phyloP scores from a whole-genome alignment of 2,888 invertebrate genomes.

The Epinotia ramella region DNA sequence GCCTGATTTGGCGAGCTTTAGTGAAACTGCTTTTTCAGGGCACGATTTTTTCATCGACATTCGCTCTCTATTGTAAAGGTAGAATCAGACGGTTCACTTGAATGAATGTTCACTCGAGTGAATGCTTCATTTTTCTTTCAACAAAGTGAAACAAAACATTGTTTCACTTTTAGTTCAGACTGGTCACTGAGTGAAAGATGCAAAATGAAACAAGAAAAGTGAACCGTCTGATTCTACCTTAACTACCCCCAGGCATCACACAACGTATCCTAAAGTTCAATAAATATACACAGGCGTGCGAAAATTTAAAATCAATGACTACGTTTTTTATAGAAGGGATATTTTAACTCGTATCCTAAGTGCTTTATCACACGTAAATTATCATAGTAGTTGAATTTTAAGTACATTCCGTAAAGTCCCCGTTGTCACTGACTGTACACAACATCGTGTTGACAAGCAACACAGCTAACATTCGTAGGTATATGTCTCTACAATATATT shows the following conservation, averaged over 20 bases:
- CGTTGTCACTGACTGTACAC: conserved; percentile 34
- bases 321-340: conserved; percentile 47
- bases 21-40: neutral
- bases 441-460: neutral
- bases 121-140: too few species aligned
- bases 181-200: too few species aligned
- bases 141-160: too few species aligned
- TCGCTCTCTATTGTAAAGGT: neutral
- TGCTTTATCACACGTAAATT: conserved; percentile 70
- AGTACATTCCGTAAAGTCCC: conserved; percentile 43
- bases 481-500: conserved; percentile 25
- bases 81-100: too few species aligned
- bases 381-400: conserved; percentile 51
- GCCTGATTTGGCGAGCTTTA: too few species aligned
- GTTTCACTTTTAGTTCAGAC: too few species aligned
- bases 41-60: neutral
- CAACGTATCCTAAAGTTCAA: conserved; percentile 48
- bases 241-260: conserved; percentile 9
- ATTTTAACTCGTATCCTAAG: conserved; percentile 49
- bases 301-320: conserved; percentile 54
- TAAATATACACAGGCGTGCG: conserved; percentile 49
- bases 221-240: too few species aligned
- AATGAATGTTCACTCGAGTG: too few species aligned
- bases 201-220: too few species aligned
- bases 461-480: conserved; percentile 11